phyloP scores from a whole-genome alignment of 2,888 invertebrate genomes.

The Drosophila prostipennis region DNA sequence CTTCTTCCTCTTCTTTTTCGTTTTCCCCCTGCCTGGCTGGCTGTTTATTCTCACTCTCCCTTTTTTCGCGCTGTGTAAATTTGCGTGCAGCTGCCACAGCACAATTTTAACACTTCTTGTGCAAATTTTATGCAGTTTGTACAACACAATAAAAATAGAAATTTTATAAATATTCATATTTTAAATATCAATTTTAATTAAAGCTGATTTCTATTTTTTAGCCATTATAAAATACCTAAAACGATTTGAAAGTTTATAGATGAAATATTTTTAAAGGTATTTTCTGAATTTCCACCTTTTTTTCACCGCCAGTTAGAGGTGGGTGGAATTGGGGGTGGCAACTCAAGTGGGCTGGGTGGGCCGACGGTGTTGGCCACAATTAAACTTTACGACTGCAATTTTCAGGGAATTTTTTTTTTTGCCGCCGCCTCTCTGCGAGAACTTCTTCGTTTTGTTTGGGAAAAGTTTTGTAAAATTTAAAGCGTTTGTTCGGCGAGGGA shows the following conservation, averaged over 20 bases:
- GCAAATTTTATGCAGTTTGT: slow-evolving; percentile 69
- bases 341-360: slow-evolving; percentile 24
- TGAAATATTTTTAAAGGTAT: not conserved
- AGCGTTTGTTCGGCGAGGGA: slow-evolving; percentile 41
- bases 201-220: no score
- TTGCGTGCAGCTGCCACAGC: slow-evolving; percentile 69
- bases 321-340: not conserved
- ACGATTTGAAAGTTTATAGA: no score
- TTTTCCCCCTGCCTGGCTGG: no score
- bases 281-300: not conserved
- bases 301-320: not conserved
- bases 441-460: slow-evolving; percentile 16
- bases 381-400: slow-evolving; percentile 77
- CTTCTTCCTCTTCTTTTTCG: not conserved
- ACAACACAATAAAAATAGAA: no score
- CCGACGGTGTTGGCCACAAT: slow-evolving; percentile 60
- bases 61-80: slow-evolving; percentile 42
- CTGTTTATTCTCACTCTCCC: slow-evolving; percentile 4
- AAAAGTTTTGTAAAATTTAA: slow-evolving; percentile 52
- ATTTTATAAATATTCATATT: no score
- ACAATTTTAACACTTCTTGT: slow-evolving; percentile 76
- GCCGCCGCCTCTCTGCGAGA: slow-evolving; percentile 6
- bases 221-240: no score
- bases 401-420: slow-evolving; percentile 50
- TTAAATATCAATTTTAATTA: no score